phyloP scores from a whole-genome alignment of 1,140 invertebrate species.

The Drosophila rufa region DNA sequence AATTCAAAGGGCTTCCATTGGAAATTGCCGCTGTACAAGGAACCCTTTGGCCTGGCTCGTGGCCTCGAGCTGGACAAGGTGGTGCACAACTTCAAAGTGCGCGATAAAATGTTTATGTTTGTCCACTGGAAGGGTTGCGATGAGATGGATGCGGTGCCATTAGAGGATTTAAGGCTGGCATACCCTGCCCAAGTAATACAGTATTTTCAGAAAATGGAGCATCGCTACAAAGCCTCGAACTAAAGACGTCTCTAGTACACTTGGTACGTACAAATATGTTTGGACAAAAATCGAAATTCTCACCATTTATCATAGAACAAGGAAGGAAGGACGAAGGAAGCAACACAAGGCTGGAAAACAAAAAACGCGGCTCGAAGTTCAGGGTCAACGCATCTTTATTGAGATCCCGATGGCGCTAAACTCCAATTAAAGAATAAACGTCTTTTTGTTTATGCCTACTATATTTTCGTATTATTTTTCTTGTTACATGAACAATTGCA shows the following conservation, averaged over 20 bases:
- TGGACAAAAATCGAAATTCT: constrained; percentile 25
- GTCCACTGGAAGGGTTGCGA: constrained; percentile 20
- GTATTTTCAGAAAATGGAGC: constrained; percentile 20
- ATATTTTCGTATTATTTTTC: background rate
- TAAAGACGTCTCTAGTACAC: constrained; percentile 4
- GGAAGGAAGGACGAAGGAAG: background rate
- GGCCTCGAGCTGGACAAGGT: constrained; percentile 23
- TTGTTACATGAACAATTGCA: background rate
- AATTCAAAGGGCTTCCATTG: background rate
- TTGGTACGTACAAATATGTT: constrained; percentile 34
- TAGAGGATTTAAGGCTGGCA: background rate
- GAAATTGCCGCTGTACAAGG: constrained; percentile 3
- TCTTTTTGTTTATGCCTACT: background rate
- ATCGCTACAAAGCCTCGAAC: too few species aligned
- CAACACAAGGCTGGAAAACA: background rate
- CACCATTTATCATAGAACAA: constrained; percentile 27
- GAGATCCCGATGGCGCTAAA: constrained; percentile 3
- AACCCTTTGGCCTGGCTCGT: constrained; percentile 15
- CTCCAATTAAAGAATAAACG: constrained; percentile 1
- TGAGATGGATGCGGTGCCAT: background rate
- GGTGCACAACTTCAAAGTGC: background rate
- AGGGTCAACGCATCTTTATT: constrained; percentile 26
- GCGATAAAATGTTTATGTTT: background rate
- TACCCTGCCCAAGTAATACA: constrained; percentile 18
- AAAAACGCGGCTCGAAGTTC: constrained; percentile 31